Conservation (phyloP, 1,140 invertebrate species). For the Ladona fulva region DNA sequence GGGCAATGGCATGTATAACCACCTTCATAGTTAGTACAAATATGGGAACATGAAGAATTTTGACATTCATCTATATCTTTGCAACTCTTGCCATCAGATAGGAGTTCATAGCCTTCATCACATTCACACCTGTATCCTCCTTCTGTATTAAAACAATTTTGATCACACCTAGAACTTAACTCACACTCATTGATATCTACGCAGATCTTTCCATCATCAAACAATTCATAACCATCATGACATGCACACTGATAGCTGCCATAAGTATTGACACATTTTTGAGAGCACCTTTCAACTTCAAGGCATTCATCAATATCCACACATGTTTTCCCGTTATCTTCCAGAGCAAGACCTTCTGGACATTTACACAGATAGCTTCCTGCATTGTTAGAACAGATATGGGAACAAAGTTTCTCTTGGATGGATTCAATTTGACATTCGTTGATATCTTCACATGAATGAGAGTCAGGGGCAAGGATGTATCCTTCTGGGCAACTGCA, state of each 20-base stretch:
- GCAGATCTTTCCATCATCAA: conserved; percentile 1
- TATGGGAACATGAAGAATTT: conserved; percentile 55
- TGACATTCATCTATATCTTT: conserved; percentile 31
- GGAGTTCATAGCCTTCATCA: conserved; percentile 56
- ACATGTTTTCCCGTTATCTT: conserved; percentile 46
- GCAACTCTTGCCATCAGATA: conserved; percentile 37
- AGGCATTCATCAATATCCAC: conserved; percentile 57
- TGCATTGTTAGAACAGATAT: conserved; percentile 61
- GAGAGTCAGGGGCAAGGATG: conserved; percentile 21
- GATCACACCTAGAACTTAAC: conserved; percentile 27
- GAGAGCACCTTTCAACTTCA: conserved; percentile 32
- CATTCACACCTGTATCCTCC: conserved; percentile 53
- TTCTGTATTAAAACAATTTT: conserved; percentile 43
- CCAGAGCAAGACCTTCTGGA: conserved; percentile 41
- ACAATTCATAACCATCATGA: conserved; percentile 26
- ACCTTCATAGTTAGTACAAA: conserved; percentile 69
- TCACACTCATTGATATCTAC: conserved; percentile 18
- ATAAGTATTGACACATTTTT: conserved; percentile 31
- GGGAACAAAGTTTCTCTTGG: conserved; percentile 55
- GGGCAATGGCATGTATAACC: conserved; percentile 66
- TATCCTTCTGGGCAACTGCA: conserved; percentile 49
- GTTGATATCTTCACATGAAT: conserved; percentile 32
- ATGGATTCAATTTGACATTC: conserved; percentile 35
- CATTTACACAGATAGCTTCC: conserved; percentile 70
- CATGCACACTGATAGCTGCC: not conserved